Evolutionary conservation across 2,797 vertebrate genomes (phyloP).

Genomic region (Mormyrops attenuatus): DNA sequence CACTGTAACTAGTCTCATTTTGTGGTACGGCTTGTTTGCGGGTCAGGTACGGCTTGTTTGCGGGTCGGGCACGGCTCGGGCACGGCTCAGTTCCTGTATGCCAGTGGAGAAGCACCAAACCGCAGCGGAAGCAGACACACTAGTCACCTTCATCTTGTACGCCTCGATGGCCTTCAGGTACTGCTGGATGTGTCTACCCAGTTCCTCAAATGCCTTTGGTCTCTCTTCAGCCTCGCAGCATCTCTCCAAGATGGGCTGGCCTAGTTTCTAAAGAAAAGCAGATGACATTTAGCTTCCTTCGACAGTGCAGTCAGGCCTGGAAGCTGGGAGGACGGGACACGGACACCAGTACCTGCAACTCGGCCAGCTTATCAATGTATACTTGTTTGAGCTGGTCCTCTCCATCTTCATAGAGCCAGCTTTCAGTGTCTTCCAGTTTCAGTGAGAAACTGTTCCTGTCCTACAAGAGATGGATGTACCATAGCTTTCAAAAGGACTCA

Average conservation of each 20-base stretch:
- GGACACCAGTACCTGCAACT: slow-evolving; percentile 72
- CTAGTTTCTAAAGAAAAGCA: slow-evolving; percentile 63
- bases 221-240: slow-evolving; percentile 83
- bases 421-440: slow-evolving; percentile 93
- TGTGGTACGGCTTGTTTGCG: neutral
- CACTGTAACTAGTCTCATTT: neutral
- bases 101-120: neutral
- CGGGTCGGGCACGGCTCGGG: too few relatives aligned
- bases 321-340: neutral
- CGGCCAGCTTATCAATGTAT: slow-evolving; percentile 87
- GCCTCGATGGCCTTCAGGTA: slow-evolving; percentile 88
- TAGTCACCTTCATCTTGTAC: slow-evolving; percentile 84
- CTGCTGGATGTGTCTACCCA: slow-evolving; percentile 87
- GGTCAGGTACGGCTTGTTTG: too few relatives aligned
- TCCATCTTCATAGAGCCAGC: slow-evolving; percentile 95
- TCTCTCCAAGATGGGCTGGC: slow-evolving; percentile 79
- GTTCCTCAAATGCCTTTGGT: slow-evolving; percentile 85
- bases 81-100: neutral
- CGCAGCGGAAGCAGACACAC: neutral
- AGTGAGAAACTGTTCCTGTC: slow-evolving; percentile 81
- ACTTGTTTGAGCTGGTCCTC: slow-evolving; percentile 97
- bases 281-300: neutral
- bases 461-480: slow-evolving; percentile 48
- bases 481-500: neutral
- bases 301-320: neutral